Evolutionary conservation across 2,888 invertebrate species (phyloP).

Genomic region (Charanyca ferruginea): DNA sequence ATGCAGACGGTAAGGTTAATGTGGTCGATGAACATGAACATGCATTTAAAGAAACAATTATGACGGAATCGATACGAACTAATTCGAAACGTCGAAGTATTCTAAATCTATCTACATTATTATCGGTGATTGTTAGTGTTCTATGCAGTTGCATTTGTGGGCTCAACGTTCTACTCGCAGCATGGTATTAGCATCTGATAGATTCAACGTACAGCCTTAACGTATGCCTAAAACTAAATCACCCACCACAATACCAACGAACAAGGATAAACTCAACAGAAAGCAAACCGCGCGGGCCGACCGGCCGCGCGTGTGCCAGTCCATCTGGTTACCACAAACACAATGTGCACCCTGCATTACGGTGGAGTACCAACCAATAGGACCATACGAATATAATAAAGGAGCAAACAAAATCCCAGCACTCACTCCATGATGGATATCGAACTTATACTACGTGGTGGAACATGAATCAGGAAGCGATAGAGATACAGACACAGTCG

Average conservation of each 20-base stretch:
- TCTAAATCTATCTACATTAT: slow-evolving; percentile 73
- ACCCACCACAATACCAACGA: slow-evolving; percentile 87
- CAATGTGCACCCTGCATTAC: slow-evolving; percentile 87
- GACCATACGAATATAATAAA: slow-evolving; percentile 83
- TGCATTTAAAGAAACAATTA: slow-evolving; percentile 71
- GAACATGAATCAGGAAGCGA: slow-evolving; percentile 89
- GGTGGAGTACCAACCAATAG: slow-evolving; percentile 84
- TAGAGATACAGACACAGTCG: slow-evolving; percentile 84
- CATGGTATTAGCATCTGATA: slow-evolving; percentile 84
- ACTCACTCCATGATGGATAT: slow-evolving; percentile 87
- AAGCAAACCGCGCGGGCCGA: slow-evolving; percentile 80
- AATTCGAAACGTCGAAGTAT: slow-evolving; percentile 71
- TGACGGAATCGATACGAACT: slow-evolving; percentile 75
- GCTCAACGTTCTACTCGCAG: slow-evolving; percentile 89
- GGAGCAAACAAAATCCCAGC: slow-evolving; percentile 90
- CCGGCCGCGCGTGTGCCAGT: slow-evolving; percentile 73
- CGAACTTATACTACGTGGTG: slow-evolving; percentile 86
- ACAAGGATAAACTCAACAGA: slow-evolving; percentile 83
- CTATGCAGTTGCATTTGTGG: slow-evolving; percentile 83
- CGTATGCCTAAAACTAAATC: slow-evolving; percentile 84
- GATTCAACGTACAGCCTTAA: slow-evolving; percentile 82
- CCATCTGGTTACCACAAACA: slow-evolving; percentile 86
- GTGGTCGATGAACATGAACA: slow-evolving; percentile 78
- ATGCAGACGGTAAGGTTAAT: slow-evolving; percentile 74
- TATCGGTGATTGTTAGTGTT: slow-evolving; percentile 84